Percentiles rank a stretch among this genome's conserved stretches.
phyloP scores from a whole-genome alignment of 2,888 invertebrate species.

The Pyrocoelia pectoralis region DNA sequence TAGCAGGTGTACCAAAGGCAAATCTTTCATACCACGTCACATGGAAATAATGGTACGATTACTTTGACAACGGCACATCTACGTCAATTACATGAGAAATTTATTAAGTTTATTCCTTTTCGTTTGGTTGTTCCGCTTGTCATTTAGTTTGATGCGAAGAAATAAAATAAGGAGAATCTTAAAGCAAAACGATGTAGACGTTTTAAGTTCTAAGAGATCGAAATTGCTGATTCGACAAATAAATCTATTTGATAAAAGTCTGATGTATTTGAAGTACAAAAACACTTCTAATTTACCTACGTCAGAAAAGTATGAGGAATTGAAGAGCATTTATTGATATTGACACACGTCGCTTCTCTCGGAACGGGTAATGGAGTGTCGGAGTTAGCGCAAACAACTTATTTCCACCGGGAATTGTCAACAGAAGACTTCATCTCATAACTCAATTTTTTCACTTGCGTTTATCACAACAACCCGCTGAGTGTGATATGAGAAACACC shows the following conservation, averaged over 20 bases:
- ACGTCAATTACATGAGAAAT: constrained; percentile 11
- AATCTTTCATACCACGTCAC: neutral
- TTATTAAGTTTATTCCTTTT: constrained; percentile 17
- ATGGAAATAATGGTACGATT: neutral
- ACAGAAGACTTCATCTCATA: constrained; percentile 59
- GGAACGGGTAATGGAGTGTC: constrained; percentile 53
- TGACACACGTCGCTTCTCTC: constrained; percentile 55
- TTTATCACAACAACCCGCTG: constrained; percentile 53
- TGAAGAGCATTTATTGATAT: constrained; percentile 53
- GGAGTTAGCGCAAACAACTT: constrained; percentile 60
- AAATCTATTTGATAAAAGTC: constrained; percentile 30
- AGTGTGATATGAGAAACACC: constrained; percentile 40
- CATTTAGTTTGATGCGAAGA: constrained; percentile 7
- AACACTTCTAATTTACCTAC: constrained; percentile 38
- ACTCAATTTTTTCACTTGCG: constrained; percentile 57
- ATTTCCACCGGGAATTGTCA: constrained; percentile 60
- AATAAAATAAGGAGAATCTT: constrained; percentile 22
- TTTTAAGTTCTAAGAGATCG: constrained; percentile 28
- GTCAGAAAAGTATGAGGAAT: constrained; percentile 40
- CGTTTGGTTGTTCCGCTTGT: constrained; percentile 17
- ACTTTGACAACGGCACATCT: constrained; percentile 4
- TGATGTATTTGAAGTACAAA: constrained; percentile 27
- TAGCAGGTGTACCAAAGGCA: neutral
- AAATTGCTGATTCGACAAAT: constrained; percentile 30
- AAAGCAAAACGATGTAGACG: constrained; percentile 23